Evolutionary conservation across 2,888 invertebrate species (phyloP).

Genomic region (Onchidella celtica): DNA sequence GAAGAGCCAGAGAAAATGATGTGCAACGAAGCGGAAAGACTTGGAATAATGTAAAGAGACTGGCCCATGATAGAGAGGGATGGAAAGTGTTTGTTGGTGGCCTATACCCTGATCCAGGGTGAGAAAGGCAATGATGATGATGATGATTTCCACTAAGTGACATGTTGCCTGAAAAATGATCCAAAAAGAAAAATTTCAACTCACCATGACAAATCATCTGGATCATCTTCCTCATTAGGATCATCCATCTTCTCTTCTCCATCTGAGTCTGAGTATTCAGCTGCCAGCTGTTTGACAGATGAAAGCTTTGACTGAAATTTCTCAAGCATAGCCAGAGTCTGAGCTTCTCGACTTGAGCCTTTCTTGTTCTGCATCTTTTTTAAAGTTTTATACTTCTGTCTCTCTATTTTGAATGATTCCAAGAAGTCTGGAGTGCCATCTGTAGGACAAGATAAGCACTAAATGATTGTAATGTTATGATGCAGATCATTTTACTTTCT

Average conservation of each 20-base stretch:
- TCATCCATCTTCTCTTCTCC: slow-evolving; percentile 79
- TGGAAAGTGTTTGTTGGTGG: too few species aligned
- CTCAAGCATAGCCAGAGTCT: slow-evolving; percentile 89
- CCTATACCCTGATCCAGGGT: too few species aligned
- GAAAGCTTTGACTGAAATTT: slow-evolving; percentile 91
- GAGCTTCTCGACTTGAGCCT: slow-evolving; percentile 70
- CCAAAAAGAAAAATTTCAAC: background rate
- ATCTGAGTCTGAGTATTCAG: slow-evolving; percentile 82
- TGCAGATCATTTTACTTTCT: background rate
- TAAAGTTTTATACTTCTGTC: slow-evolving; percentile 72
- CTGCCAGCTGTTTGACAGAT: slow-evolving; percentile 82
- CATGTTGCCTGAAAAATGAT: too few species aligned
- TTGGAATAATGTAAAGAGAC: too few species aligned
- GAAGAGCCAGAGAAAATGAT: too few species aligned
- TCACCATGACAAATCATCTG: slow-evolving; percentile 74
- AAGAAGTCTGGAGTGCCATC: slow-evolving; percentile 54
- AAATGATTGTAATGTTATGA: background rate
- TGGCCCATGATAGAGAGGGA: too few species aligned
- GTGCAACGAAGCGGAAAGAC: too few species aligned
- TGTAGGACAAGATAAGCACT: background rate
- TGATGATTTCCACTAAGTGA: too few species aligned
- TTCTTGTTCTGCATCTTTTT: slow-evolving; percentile 69
- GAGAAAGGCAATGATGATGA: too few species aligned
- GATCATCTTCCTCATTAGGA: slow-evolving; percentile 74
- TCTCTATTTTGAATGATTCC: slow-evolving; percentile 71